Evolutionary conservation across 2,113 vertebrate genomes (phyloP).

Genomic region (Colius striatus): DNA sequence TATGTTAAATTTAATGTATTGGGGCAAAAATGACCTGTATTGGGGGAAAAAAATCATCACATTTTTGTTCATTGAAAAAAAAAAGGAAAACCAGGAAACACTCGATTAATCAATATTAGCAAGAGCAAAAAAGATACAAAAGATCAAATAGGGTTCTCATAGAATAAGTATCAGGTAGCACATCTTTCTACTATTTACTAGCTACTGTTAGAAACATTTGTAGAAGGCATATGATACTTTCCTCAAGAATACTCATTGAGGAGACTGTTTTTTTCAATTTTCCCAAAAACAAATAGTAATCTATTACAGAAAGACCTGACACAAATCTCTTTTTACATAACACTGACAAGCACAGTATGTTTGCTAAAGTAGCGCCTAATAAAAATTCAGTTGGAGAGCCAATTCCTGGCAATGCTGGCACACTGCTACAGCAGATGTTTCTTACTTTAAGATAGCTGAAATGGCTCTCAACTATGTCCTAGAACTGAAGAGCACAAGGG

Average conservation of each 20-base stretch:
- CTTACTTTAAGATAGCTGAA: not conserved
- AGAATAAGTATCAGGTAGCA: not conserved
- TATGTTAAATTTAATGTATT: not conserved
- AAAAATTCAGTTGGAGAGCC: not conserved
- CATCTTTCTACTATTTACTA: not conserved
- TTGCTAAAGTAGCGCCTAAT: not conserved
- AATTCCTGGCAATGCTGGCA: not conserved
- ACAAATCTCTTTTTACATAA: not conserved
- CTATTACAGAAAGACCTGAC: not conserved
- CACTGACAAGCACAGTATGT: not conserved
- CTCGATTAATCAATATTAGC: not conserved
- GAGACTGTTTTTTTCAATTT: not conserved
- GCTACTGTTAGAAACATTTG: not conserved
- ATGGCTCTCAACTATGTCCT: not conserved
- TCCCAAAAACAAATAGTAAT: not conserved
- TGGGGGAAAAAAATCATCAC: not conserved
- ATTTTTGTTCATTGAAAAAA: not conserved
- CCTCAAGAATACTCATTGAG: not conserved
- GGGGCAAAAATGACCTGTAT: not conserved
- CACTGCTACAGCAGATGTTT: slow-evolving; percentile 20
- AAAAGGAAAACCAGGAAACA: not conserved
- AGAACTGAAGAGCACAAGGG: not conserved
- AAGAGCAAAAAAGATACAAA: not conserved
- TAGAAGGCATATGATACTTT: not conserved
- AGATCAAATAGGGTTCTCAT: not conserved